A percentile compares a stretch with the other conserved stretches of the same genome.
phyloP scores from a whole-genome alignment of 2,797 vertebrate species.

The Taeniopygia guttata region DNA sequence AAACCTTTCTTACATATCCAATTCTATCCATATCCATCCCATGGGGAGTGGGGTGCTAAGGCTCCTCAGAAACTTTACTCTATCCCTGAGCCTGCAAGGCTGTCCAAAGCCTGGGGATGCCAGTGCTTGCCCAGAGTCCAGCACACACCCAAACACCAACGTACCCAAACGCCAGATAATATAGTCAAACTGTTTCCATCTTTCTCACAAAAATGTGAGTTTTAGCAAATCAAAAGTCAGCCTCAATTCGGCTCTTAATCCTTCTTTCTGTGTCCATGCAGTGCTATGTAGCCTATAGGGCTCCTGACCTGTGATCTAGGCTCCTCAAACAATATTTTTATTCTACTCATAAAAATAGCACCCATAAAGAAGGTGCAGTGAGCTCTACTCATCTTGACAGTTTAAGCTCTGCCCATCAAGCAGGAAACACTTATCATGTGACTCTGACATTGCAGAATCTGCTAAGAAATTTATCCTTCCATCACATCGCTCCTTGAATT shows the following conservation, averaged over 20 bases:
- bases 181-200: not conserved
- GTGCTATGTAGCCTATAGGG: not conserved
- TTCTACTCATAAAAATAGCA: not conserved
- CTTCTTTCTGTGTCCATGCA: not conserved
- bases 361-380: not conserved
- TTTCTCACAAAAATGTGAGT: not conserved
- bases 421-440: not conserved
- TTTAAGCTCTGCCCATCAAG: not conserved
- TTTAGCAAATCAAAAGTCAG: not conserved
- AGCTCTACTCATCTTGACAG: not conserved
- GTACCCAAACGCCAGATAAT: rapidly evolving
- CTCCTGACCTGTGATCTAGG: not conserved
- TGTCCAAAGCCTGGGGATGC: not conserved
- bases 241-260: not conserved
- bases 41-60: not conserved
- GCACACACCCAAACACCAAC: rapidly evolving
- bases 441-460: not conserved
- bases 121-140: not conserved
- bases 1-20: not conserved
- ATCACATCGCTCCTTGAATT: not conserved
- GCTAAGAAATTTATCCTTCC: not conserved
- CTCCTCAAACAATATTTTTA: not conserved
- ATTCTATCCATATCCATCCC: no score
- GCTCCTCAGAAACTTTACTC: not conserved
- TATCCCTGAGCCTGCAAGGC: not conserved